phyloP scores from a whole-genome alignment of 2,113 vertebrate genomes.

The Pheucticus melanocephalus region DNA sequence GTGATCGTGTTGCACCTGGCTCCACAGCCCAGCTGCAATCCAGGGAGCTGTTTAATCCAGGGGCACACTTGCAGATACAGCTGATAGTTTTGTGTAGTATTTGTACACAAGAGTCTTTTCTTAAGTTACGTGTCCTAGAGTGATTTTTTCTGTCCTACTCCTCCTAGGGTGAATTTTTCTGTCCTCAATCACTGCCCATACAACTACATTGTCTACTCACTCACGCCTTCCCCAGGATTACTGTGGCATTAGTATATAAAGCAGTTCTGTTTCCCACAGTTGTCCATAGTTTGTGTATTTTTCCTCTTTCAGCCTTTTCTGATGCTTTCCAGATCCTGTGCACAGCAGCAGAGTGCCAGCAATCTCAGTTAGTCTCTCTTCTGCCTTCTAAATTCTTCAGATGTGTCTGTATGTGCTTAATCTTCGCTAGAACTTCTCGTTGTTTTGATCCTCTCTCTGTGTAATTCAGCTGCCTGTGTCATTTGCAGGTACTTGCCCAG shows the following conservation, averaged over 20 bases:
- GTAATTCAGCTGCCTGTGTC: not conserved
- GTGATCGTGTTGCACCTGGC: not conserved
- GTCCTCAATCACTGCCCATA: not conserved
- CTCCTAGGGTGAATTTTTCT: not conserved
- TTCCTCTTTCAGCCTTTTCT: slow-evolving; percentile 10
- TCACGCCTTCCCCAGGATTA: not conserved
- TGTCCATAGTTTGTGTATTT: not conserved
- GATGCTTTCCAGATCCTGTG: slow-evolving; percentile 42
- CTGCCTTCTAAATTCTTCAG: not conserved
- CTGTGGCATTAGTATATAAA: not conserved
- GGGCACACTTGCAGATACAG: not conserved
- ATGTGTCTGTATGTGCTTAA: not conserved
- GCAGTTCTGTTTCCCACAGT: slow-evolving; percentile 34
- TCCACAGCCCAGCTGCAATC: not conserved
- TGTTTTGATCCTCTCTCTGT: not conserved
- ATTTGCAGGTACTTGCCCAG: not conserved
- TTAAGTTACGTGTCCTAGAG: not conserved
- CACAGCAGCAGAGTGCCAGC: not conserved
- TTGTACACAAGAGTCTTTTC: not conserved
- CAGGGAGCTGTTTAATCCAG: not conserved
- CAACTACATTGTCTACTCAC: not conserved
- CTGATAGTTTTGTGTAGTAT: not conserved
- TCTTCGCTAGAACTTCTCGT: not conserved
- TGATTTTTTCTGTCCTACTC: not conserved
- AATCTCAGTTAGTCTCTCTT: slow-evolving; percentile 7